A percentile compares a stretch with the other conserved stretches of the same genome.
phyloP scores from a whole-genome alignment of 2,113 vertebrate genomes.

The Coracopsis vasa region DNA sequence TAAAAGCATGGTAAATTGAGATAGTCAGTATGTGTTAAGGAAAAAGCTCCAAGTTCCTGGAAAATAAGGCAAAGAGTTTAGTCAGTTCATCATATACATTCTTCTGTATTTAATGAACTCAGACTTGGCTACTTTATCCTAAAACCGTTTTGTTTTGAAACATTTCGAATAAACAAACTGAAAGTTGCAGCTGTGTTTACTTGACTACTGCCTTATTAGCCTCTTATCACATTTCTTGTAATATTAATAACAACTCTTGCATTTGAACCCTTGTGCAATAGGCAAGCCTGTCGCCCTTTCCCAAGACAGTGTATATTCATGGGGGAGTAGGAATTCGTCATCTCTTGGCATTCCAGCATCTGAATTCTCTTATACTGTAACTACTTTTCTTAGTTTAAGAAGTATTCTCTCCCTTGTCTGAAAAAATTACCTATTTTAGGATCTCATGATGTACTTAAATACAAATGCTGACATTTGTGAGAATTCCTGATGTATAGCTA shows the following conservation, averaged over 20 bases:
- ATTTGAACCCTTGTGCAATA: background rate
- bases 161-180: slow-evolving; percentile 29
- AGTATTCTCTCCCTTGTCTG: background rate
- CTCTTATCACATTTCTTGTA: slow-evolving; percentile 23
- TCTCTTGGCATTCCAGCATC: background rate
- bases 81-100: background rate
- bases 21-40: background rate
- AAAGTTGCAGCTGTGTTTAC: slow-evolving; percentile 42
- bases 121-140: background rate
- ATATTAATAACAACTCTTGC: background rate
- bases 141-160: slow-evolving; percentile 9
- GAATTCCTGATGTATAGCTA: background rate
- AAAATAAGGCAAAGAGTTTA: background rate
- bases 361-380: background rate
- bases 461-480: background rate
- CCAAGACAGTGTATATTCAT: background rate
- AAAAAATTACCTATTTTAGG: background rate
- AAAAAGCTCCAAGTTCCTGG: background rate
- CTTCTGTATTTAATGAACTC: background rate
- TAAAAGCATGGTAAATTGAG: background rate
- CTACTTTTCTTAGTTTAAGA: background rate
- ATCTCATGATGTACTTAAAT: background rate
- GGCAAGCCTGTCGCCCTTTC: background rate
- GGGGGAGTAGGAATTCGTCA: background rate
- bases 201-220: slow-evolving; percentile 3